Evolutionary conservation across 2,888 invertebrate genomes (phyloP), one percentile per base, ranked within the genome.

Genomic region (Lydus trimaculatus): DNA sequence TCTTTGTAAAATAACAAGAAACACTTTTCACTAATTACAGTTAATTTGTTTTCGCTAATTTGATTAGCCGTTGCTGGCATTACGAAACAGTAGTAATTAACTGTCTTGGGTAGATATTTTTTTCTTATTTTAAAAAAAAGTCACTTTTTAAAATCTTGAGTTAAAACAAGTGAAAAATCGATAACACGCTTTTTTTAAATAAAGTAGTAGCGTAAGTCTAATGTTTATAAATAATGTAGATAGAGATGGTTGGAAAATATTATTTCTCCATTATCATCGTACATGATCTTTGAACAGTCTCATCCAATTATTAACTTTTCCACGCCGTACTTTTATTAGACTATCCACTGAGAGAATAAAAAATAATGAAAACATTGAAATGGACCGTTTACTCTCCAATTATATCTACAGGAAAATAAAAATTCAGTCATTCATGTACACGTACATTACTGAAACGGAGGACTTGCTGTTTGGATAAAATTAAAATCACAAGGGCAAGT

Each of bases 321-420:
- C 4, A 52, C 25, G 13, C 25, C 52, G 23, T 6, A 25, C 25
- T 52, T 52, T 52, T 52, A 52, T 52, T 25, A 52, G 13, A 5
- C 9, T 25, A 23, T 13, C 23, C 23, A 28, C 28, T n/a, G 25
- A 28, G 2, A 28, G 11, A 15, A 56, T 28, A 56, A 5, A 28
- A 25, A 56, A 15, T 56, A 25, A 56, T 56, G 56, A 25, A 56
- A 56, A 23, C 56, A 56, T 56, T 56, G 56, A 25, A 56, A 43
- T 7, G 17, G 17, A 43, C 6, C 43, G 17, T 43, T 43, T 43
- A 43, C 43, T 43, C 8, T 17, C 43, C n/a, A 43, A 43, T 43
- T 43, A 43, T 43, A 6, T n/a, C 17, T 5, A 43, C n/a, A 5
- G 43, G 43, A 43, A n/a, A 43, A 43, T 17, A 43, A 43, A 43